phyloP scores from a whole-genome alignment of 2,888 invertebrate species.

The Ornithoptera alexandrae region DNA sequence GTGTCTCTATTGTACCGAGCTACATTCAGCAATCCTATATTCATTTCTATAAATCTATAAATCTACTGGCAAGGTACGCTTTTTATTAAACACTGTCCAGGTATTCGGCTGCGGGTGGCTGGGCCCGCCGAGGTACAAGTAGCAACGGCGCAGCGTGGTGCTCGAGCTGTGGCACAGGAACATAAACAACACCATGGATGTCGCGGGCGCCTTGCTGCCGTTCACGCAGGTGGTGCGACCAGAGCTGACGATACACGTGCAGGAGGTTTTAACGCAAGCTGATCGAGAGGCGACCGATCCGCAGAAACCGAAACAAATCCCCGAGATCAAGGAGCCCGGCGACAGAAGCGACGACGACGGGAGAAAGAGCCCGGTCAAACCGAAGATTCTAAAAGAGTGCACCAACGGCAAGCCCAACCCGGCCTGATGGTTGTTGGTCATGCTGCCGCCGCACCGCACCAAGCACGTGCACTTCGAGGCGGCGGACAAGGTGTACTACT shows the following conservation, averaged over 20 bases:
- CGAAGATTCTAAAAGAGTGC: constrained; percentile 38
- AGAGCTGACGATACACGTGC: constrained; percentile 70
- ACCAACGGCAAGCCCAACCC: constrained; percentile 43
- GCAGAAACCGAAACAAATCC: constrained; percentile 51
- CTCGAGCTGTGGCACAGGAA: constrained; percentile 78
- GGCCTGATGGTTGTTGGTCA: constrained; percentile 72
- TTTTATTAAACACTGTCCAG: constrained; percentile 49
- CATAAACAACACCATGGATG: constrained; percentile 79
- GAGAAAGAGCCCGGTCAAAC: constrained; percentile 36
- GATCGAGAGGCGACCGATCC: constrained; percentile 44
- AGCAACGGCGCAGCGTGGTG: constrained; percentile 81
- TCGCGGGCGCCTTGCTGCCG: constrained; percentile 71
- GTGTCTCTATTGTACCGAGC: no score
- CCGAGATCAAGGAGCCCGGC: constrained; percentile 63
- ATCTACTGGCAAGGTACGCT: no score
- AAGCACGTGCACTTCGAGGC: constrained; percentile 76
- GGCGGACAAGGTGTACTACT: constrained; percentile 69
- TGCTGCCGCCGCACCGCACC: constrained; percentile 62
- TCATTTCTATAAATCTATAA: no score
- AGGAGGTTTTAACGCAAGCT: constrained; percentile 69
- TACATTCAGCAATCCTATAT: no score
- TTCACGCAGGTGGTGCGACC: constrained; percentile 72
- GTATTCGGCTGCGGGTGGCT: constrained; percentile 86
- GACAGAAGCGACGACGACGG: constrained; percentile 40
- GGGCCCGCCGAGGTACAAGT: constrained; percentile 83